Percentiles rank a stretch among this genome's conserved stretches.
Evolutionary conservation across 2,797 vertebrate genomes (phyloP).

Genomic region (Sebastes cheni): DNA sequence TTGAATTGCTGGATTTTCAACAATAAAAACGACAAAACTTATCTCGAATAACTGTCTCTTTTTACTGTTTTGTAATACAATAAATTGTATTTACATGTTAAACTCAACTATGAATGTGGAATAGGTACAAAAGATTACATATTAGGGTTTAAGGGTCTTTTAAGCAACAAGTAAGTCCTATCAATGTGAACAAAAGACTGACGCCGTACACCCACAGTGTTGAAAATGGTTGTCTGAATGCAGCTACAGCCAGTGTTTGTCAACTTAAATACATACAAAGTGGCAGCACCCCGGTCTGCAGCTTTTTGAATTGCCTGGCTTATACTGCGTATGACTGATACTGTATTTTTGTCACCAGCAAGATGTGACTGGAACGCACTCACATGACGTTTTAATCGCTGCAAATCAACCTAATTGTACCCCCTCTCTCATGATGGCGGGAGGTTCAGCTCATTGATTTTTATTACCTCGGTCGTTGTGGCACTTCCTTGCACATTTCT

Average conservation of each 20-base stretch:
- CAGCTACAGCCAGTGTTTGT: not conserved
- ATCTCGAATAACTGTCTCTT: not conserved
- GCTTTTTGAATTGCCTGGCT: conserved; percentile 9
- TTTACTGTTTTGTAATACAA: not conserved
- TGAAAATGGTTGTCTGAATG: not conserved
- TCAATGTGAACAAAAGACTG: not conserved
- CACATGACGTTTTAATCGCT: conserved; percentile 42
- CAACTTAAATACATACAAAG: not conserved
- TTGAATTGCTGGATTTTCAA: conserved; percentile 5
- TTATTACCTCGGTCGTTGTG: conserved; percentile 7
- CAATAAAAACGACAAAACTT: not conserved
- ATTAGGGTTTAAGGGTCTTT: not conserved
- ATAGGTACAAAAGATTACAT: not conserved
- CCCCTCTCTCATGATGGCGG: conserved; percentile 1
- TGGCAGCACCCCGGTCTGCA: conserved; percentile 3
- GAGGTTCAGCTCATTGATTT: conserved; percentile 24
- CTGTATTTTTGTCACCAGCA: conserved; percentile 17
- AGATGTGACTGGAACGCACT: conserved; percentile 19
- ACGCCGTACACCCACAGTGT: not conserved
- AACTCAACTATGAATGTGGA: not conserved
- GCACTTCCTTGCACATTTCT: conserved; percentile 10
- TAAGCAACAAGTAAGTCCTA: not conserved
- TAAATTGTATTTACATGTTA: not conserved
- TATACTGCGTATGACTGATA: conserved; percentile 25
- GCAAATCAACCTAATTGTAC: conserved; percentile 50